Evolutionary conservation across 2,113 vertebrate genomes (phyloP), one percentile per base, ranked within the genome.

Genomic region (Lasiurus cinereus): DNA sequence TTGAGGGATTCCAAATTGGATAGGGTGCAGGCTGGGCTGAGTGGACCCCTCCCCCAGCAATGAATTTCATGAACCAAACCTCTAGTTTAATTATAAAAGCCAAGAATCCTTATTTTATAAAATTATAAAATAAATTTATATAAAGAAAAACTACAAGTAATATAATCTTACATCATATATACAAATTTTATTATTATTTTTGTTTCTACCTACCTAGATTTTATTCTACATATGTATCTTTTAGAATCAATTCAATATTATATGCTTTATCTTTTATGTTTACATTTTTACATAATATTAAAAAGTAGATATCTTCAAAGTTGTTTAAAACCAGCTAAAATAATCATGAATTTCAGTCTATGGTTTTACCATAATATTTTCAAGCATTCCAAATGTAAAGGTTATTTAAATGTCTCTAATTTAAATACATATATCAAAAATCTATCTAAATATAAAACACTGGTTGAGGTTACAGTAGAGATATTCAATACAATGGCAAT

Each of bases 391-490:
- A 59, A 80, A 21, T 78, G 52, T 27, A 16, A 95, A 66, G 16
- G 21, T 43, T 84, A 85, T 19, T 77, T 80, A 12, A 36, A 3
- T 90, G 19, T 39, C 59, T 67, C 24, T 19, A 21, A 43, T 62
- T 59, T 74, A 66, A 73, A 66, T 39, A 62, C 69, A 50, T 33
- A 33, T 64, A 39, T 39, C 39, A 39, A 18, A 9, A 11, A 1
- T 7, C 50, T 86, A 56, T 89, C 78, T 73, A 93, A 95, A 80
- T 50, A 50, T 54, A 85, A 64, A 88, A 33, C 5, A 79, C 19
- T 56, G 27, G 24, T 2, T 39, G 36, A 56, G 15, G 21, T 56
- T 31, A 79, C 46, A 56, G 18, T 9, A 76, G 33, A 82, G n/a
- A 76, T 83, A 6, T 3, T 67, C 31, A 36, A 15, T 21, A 59